Conservation (phyloP, 2,113 vertebrate species). For the Aptenodytes patagonicus region DNA sequence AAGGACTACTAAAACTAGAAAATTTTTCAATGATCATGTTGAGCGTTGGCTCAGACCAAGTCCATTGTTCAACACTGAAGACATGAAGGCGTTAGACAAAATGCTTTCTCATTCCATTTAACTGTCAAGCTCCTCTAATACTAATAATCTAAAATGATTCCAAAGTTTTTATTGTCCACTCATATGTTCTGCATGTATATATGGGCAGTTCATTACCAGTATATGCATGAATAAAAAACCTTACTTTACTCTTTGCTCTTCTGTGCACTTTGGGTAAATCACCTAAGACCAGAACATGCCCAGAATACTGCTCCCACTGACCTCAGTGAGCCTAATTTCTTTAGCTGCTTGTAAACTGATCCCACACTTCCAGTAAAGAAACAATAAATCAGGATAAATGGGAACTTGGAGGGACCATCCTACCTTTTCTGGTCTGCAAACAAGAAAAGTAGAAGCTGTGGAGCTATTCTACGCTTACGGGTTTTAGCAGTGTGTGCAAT, state of each 20-base stretch:
- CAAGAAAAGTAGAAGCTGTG: background rate
- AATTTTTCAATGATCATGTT: fast-evolving
- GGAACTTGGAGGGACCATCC: background rate
- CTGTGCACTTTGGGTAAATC: background rate
- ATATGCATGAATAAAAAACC: background rate
- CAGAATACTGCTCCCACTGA: background rate
- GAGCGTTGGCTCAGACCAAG: background rate
- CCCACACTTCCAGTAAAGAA: background rate
- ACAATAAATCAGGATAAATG: background rate
- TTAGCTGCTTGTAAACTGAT: background rate
- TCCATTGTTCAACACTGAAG: background rate
- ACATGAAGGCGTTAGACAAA: background rate
- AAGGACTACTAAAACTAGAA: background rate
- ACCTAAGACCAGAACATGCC: background rate
- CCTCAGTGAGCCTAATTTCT: background rate
- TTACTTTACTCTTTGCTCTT: background rate
- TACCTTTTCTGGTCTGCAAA: background rate
- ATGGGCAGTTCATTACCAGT: background rate
- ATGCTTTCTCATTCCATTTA: background rate
- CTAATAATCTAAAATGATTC: background rate
- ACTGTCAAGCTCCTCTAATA: background rate
- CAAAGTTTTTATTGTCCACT: background rate
- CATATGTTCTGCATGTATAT: background rate
- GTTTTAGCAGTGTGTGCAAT: background rate
- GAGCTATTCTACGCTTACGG: background rate